These are phyloP conservation scores for Aquatica leii DNA, from an alignment of 2,888 invertebrate species.

Conservation along the genomic window DNA sequence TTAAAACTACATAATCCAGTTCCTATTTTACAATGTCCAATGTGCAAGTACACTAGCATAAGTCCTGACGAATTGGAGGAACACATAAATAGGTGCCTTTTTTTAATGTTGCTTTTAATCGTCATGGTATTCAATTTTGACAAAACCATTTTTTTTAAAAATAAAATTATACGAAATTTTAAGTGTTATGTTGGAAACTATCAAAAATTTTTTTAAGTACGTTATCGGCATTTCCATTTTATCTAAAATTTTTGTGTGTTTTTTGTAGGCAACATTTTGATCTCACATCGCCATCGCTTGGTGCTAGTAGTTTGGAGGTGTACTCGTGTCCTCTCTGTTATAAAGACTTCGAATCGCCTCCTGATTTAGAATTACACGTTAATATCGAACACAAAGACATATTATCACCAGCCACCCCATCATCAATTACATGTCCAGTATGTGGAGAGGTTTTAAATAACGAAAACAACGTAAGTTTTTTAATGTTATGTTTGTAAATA, in stretches of 20 bases:
- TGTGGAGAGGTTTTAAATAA: slow-evolving; percentile 62
- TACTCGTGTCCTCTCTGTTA: slow-evolving; percentile 84
- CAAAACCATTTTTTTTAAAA: too few relatives aligned
- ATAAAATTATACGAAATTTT: too few relatives aligned
- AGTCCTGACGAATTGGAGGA: slow-evolving; percentile 79
- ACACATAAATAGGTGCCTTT: slow-evolving; percentile 78
- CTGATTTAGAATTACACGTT: slow-evolving; percentile 84
- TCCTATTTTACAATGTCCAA: slow-evolving; percentile 70
- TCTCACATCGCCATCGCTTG: slow-evolving; percentile 76
- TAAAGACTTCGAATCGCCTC: slow-evolving; percentile 74
- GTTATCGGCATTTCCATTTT: too few relatives aligned
- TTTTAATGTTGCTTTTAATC: too few relatives aligned
- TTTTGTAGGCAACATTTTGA: slow-evolving; percentile 77
- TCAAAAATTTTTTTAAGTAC: too few relatives aligned
- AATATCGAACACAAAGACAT: slow-evolving; percentile 86
- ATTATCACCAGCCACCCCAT: slow-evolving; percentile 68
- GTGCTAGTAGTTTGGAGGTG: slow-evolving; percentile 62
- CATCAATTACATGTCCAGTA: slow-evolving; percentile 59
- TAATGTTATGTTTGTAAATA: too few relatives aligned
- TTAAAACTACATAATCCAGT: slow-evolving; percentile 71
- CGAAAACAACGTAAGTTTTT: slow-evolving; percentile 62
- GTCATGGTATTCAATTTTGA: too few relatives aligned
- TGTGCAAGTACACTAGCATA: slow-evolving; percentile 79
- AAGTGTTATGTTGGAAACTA: too few relatives aligned
- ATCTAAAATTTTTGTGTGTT: too few relatives aligned